phyloP scores from a whole-genome alignment of 2,888 invertebrate species.

The Chaitophorus viminalis region DNA sequence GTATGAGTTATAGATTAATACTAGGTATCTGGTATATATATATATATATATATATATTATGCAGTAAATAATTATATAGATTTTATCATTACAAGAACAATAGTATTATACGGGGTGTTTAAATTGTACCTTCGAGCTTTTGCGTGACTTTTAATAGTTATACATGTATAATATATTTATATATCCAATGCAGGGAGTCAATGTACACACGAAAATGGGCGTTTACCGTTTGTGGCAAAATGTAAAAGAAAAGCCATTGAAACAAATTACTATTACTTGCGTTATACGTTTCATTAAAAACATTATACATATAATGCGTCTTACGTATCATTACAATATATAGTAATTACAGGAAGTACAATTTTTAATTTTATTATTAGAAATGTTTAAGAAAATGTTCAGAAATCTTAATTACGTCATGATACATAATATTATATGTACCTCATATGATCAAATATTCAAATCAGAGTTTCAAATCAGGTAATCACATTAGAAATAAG shows the following conservation, averaged over 20 bases:
- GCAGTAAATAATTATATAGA: background rate
- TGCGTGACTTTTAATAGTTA: slow-evolving; percentile 40
- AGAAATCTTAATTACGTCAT: too few relatives aligned
- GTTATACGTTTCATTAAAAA: background rate
- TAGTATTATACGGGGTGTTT: background rate
- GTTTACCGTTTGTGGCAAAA: slow-evolving; percentile 18
- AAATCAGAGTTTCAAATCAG: too few relatives aligned
- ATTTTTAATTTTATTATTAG: too few relatives aligned
- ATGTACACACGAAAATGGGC: slow-evolving; percentile 39
- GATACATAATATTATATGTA: too few relatives aligned
- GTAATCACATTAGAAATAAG: too few relatives aligned
- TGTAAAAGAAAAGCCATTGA: slow-evolving; percentile 2
- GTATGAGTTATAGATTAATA: background rate
- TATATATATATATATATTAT: too few relatives aligned
- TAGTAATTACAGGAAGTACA: too few relatives aligned
- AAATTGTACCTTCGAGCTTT: slow-evolving; percentile 24
- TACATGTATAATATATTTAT: background rate
- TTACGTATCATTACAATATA: too few relatives aligned
- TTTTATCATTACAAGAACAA: background rate
- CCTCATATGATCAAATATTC: too few relatives aligned
- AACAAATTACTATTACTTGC: background rate
- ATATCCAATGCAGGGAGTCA: background rate
- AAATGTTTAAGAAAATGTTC: too few relatives aligned
- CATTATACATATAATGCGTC: too few relatives aligned
- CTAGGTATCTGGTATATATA: too few relatives aligned